These are phyloP conservation scores for Notothenia coriiceps DNA, from an alignment of 2,113 vertebrate genomes.

Conservation along the genomic window DNA sequence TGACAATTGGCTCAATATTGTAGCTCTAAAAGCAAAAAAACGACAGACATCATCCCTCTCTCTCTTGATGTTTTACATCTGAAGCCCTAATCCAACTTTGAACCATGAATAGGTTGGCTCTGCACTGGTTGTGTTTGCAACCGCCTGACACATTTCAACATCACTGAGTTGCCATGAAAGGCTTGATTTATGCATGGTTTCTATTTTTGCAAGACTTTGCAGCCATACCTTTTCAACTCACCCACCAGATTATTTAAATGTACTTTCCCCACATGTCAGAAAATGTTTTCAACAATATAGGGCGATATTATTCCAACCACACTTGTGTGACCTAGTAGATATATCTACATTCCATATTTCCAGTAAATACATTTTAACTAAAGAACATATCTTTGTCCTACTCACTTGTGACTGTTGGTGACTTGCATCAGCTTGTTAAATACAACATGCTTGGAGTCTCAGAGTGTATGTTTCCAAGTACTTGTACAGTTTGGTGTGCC, in stretches of 20 bases:
- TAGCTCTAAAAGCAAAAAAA: no score
- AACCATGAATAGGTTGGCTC: no score
- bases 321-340: not conserved
- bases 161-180: not conserved
- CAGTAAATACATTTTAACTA: not conserved
- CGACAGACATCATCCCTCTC: conserved; percentile 1
- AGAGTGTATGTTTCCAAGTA: not conserved
- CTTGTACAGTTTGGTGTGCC: conserved; percentile 12
- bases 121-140: not conserved
- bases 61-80: conserved; percentile 11
- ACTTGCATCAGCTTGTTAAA: conserved; percentile 2
- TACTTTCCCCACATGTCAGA: not conserved
- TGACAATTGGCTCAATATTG: no score
- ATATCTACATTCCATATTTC: not conserved
- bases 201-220: not conserved
- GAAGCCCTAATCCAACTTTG: conserved; percentile 4
- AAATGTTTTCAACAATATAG: not conserved
- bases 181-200: not conserved
- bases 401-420: not conserved
- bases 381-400: not conserved
- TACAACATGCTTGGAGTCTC: conserved; percentile 1
- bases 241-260: not conserved
- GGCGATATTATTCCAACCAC: not conserved
- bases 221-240: not conserved
- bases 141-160: not conserved